Evolutionary conservation across 1,140 invertebrate genomes (phyloP).

Genomic region (Calliphora vicina): DNA sequence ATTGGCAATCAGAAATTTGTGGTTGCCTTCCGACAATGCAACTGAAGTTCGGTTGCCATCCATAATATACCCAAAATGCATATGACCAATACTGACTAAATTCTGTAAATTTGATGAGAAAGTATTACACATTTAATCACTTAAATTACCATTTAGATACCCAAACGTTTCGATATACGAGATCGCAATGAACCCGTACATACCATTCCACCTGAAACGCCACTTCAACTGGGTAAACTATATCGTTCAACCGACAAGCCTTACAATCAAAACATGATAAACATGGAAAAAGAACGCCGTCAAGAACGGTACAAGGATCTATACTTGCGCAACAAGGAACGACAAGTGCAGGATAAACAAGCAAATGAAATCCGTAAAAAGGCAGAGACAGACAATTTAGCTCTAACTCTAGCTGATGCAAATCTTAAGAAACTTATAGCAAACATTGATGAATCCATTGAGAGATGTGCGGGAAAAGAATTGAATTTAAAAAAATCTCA

Average conservation of each 20-base stretch:
- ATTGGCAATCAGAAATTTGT: too few species aligned
- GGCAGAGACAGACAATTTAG: slow-evolving; percentile 42
- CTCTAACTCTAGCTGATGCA: slow-evolving; percentile 46
- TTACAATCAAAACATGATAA: slow-evolving; percentile 45
- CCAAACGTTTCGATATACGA: slow-evolving; percentile 19
- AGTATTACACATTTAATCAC: too few species aligned
- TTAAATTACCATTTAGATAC: neutral
- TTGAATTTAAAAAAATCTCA: neutral
- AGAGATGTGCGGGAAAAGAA: slow-evolving; percentile 44
- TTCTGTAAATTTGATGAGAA: too few species aligned
- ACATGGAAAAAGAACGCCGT: slow-evolving; percentile 44
- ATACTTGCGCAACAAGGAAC: slow-evolving; percentile 48
- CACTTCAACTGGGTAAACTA: slow-evolving; percentile 41
- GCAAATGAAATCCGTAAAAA: slow-evolving; percentile 39
- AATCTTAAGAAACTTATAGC: slow-evolving; percentile 47
- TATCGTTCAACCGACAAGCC: slow-evolving; percentile 52
- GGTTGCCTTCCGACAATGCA: too few species aligned
- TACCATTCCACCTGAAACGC: slow-evolving; percentile 19
- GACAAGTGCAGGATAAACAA: slow-evolving; percentile 19
- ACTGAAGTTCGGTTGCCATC: too few species aligned
- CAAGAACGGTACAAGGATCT: slow-evolving; percentile 54
- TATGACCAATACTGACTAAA: too few species aligned
- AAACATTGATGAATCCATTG: slow-evolving; percentile 50
- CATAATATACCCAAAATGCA: too few species aligned
- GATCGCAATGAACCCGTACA: neutral